These are phyloP conservation scores for Latrodectus hesperus DNA, from an alignment of 2,888 invertebrate genomes.

Conservation along the genomic window DNA sequence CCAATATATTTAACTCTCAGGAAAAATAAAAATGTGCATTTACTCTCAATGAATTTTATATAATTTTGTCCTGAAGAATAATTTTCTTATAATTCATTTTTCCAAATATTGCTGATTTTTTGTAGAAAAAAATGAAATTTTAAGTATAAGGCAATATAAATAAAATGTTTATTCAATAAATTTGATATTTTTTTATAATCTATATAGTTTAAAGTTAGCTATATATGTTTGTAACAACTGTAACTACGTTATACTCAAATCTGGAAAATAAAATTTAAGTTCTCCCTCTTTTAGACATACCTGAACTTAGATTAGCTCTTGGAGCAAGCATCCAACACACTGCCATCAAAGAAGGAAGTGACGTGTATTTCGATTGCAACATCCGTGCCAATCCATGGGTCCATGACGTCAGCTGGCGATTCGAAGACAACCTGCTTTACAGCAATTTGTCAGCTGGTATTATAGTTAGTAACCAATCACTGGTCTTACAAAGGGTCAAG, in stretches of 20 bases:
- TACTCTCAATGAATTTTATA: too few species aligned
- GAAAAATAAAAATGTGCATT: too few species aligned
- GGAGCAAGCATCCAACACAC: slow-evolving; percentile 89
- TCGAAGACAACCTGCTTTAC: slow-evolving; percentile 83
- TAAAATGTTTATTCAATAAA: too few species aligned
- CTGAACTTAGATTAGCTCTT: slow-evolving; percentile 85
- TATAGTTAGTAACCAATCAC: slow-evolving; percentile 91
- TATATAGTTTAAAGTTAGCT: too few species aligned
- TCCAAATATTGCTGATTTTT: too few species aligned
- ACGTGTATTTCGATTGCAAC: slow-evolving; percentile 94
- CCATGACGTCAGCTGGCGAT: slow-evolving; percentile 70
- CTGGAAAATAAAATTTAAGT: not conserved
- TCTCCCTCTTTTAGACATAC: slow-evolving; percentile 82
- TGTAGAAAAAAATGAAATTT: too few species aligned
- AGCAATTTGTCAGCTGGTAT: slow-evolving; percentile 90
- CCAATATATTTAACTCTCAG: too few species aligned
- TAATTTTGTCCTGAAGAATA: too few species aligned
- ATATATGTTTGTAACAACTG: too few species aligned
- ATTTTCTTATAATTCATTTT: too few species aligned
- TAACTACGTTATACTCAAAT: not conserved
- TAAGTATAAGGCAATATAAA: too few species aligned
- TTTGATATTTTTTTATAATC: too few species aligned
- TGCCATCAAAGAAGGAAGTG: slow-evolving; percentile 80
- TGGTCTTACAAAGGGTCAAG: slow-evolving; percentile 92
- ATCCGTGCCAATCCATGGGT: slow-evolving; percentile 90